Evolutionary conservation across 2,113 vertebrate species (phyloP), one percentile per base, ranked within the genome.

Genomic region (Campylorhamphus procurvoides): DNA sequence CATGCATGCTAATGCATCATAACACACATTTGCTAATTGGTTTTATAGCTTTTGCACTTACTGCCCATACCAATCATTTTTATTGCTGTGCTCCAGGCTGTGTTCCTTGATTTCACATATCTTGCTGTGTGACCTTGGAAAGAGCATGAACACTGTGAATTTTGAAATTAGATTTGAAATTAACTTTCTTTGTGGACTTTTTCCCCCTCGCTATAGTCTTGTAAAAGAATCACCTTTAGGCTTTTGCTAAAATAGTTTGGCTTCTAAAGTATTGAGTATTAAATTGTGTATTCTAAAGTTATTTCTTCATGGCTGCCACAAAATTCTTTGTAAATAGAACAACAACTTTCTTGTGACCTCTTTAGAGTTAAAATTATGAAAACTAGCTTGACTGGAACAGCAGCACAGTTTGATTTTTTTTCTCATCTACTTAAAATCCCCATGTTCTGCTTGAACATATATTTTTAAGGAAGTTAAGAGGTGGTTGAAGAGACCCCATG

Each of bases 101-200:
- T 80, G 31, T 95, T 95, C 63, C 79, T 68, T 88, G 75, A 80
- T 95, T 93, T 86, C 64, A 49, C 18, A 2, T 68, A 47, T 80
- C 88, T 90, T 73, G 53, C 88, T 90, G 85, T 42, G 83, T 77
- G 86, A 90, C 94, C 92, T 97, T 96, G 91, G 74, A 85, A 93
- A 91, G 75, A 87, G 50, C 71, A 85, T 3, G 28, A 77, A 88
- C 55, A 28, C 28, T 69, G 79, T 74, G 87, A 95, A 97, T 90
- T 95, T 88, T 88, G 75, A 93, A 94, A 96, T 91, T 91, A 91
- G 90, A 74, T 92, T 89, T 94, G 86, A 87, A 94, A 96, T 90
- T 87, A 93, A 63, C 69, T 95, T 92, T 22, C 47, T 84, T 59
- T 64, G 33, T 62, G 35, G 50, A 37, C 22, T 77, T 82, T 47